Evolutionary conservation across 2,797 vertebrate genomes (phyloP).

Genomic region (Varecia variegata): DNA sequence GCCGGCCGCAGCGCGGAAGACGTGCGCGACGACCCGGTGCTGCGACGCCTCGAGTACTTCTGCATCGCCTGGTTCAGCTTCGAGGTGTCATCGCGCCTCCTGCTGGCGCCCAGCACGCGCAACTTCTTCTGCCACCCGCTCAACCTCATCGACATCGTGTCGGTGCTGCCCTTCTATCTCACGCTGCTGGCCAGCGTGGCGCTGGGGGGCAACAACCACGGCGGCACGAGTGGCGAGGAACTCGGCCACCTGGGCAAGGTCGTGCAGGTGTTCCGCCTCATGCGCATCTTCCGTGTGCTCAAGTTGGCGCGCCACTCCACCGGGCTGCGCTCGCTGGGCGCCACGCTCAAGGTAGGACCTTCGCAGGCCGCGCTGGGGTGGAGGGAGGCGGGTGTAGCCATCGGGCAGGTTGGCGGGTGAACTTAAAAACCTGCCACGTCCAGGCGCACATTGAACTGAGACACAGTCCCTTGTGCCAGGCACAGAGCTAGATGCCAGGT

Average conservation of each 20-base stretch:
- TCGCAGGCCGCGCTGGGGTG: accelerated
- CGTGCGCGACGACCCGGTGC: slow-evolving; percentile 87
- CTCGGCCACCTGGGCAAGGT: slow-evolving; percentile 93
- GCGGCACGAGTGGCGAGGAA: slow-evolving; percentile 78
- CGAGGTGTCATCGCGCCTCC: slow-evolving; percentile 93
- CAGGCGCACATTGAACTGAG: neutral
- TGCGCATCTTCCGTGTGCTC: slow-evolving; percentile 96
- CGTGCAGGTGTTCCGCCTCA: slow-evolving; percentile 95
- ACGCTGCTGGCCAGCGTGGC: slow-evolving; percentile 91
- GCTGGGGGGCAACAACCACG: slow-evolving; percentile 87
- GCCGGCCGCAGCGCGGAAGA: slow-evolving; percentile 87
- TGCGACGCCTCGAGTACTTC: slow-evolving; percentile 93
- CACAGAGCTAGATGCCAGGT: neutral
- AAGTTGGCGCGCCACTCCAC: slow-evolving; percentile 98
- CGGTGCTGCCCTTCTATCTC: slow-evolving; percentile 95
- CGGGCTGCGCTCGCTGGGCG: slow-evolving; percentile 94
- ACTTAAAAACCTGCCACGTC: neutral
- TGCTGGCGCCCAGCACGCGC: slow-evolving; percentile 92
- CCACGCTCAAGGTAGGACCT: slow-evolving; percentile 92
- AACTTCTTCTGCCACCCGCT: slow-evolving; percentile 95
- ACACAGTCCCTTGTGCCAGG: neutral
- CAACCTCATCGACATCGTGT: slow-evolving; percentile 96
- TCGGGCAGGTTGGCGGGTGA: neutral
- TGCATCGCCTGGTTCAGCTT: slow-evolving; percentile 99
- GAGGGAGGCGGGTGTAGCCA: neutral